Evolutionary conservation across 2,888 invertebrate genomes (phyloP).

Genomic region (Hyposoter dolosus): DNA sequence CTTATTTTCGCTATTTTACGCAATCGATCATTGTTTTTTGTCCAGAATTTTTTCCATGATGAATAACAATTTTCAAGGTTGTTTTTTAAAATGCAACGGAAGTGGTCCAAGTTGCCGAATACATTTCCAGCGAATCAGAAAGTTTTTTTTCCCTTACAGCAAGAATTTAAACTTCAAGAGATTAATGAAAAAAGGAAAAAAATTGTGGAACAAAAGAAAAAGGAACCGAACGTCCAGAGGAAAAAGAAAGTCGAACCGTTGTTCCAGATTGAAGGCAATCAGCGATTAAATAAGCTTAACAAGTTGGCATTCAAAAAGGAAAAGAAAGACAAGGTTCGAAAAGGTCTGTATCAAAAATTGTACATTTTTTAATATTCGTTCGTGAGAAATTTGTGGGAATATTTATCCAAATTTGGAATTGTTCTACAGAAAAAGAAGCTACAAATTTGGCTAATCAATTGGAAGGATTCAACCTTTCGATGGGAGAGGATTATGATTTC

Average conservation of each 20-base stretch:
- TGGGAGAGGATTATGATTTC: constrained; percentile 88
- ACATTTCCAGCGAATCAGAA: background rate
- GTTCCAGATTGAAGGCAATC: constrained; percentile 90
- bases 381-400: background rate
- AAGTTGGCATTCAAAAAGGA: constrained; percentile 89
- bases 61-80: background rate
- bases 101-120: background rate
- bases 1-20: constrained; percentile 60
- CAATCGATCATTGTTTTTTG: background rate
- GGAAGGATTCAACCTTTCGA: constrained; percentile 86
- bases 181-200: constrained; percentile 80
- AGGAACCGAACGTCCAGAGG: constrained; percentile 72
- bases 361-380: background rate
- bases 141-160: constrained; percentile 13
- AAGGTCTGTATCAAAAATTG: constrained; percentile 22
- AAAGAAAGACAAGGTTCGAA: constrained; percentile 86
- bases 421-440: constrained; percentile 87
- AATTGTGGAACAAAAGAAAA: constrained; percentile 79
- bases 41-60: background rate
- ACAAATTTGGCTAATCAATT: constrained; percentile 88
- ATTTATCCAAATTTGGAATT: background rate
- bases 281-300: constrained; percentile 87
- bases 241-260: constrained; percentile 88
- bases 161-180: constrained; percentile 78
- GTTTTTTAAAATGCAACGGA: background rate